Conservation (phyloP, 2,113 vertebrate species). For the Cephalopterus ornatus region DNA sequence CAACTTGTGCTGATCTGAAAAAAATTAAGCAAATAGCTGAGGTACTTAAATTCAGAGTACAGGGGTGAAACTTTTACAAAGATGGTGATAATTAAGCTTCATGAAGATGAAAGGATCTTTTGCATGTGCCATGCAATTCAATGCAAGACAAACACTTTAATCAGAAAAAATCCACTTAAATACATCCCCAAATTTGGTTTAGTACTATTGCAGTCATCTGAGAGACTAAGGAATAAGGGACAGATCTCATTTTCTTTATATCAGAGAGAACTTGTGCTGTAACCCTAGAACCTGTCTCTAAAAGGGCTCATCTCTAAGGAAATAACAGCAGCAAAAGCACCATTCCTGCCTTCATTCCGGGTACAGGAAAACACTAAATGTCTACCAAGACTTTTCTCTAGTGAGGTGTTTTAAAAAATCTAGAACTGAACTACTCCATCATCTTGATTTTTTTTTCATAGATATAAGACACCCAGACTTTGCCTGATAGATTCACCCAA, state of each 20-base stretch:
- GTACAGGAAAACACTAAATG: background rate
- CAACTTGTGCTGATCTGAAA: background rate
- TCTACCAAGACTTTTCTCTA: background rate
- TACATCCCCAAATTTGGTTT: background rate
- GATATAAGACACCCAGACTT: background rate
- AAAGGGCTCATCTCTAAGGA: background rate
- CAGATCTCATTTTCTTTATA: background rate
- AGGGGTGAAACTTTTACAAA: conserved; percentile 26
- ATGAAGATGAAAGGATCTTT: conserved; percentile 21
- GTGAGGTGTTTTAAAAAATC: background rate
- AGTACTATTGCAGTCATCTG: background rate
- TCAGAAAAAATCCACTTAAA: conserved; percentile 10
- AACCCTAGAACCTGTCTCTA: background rate
- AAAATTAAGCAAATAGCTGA: background rate
- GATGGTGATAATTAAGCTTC: conserved; percentile 37
- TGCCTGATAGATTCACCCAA: background rate
- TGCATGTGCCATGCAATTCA: background rate
- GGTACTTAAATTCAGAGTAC: background rate
- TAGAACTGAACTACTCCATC: background rate
- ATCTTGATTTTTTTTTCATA: background rate
- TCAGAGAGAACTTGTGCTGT: background rate
- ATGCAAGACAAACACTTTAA: background rate
- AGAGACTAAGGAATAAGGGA: background rate
- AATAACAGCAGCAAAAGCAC: background rate
- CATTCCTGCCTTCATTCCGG: background rate